Base-by-base conservation (phyloP, 2,113 vertebrate species). In the Glaucomys volans region DNA sequence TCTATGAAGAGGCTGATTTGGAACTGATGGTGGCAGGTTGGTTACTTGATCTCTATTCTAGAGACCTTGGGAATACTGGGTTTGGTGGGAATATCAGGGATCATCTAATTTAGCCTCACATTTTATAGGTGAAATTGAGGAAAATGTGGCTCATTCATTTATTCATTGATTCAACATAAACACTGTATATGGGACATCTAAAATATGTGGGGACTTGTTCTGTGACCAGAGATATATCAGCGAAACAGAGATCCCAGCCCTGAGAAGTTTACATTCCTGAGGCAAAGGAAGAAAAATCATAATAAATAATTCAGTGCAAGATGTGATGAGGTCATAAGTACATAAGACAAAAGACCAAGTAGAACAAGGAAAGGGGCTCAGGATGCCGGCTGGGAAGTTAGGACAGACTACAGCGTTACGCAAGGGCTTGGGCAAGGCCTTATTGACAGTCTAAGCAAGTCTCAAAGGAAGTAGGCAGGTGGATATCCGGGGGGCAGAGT, bases 11-110 rank as follows among this genome's bases (percentile, higher is more conserved):
- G 75, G 92, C 84, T 28, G 37, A 0, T 11, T 83, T 94, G 69
- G 94, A 94, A n/a, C 44, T 97, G 74, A 91, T 94, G n/a, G 96
- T 96, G 74, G 94, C 84, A 96, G 94, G 84, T 94, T 32, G 37
- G 94, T 94, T 52, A 35, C 54, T 57, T 64, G 59, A 40, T 91
- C 8, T 47, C 4, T 50, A 8, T 71, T 83, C 54, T 75, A 47
- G 1, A 52, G 12, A 28, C 13, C 42, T 66, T 40, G 54, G n/a
- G 35, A 11, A 17, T 47, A 4, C 1, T 85, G 44, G 37, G 10
- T 9, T 5, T 37, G 64, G 37, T 30, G 37, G 10, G 40, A 40
- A 84, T 4, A 4, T 75, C 20, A 26, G 59, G 50, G 85, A 1
- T 11, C 4, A 67, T 22, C 28, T 22, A 9, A 72, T n/a, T 18